Evolutionary conservation across 2,113 vertebrate genomes (phyloP).

Genomic region (Gobius niger): DNA sequence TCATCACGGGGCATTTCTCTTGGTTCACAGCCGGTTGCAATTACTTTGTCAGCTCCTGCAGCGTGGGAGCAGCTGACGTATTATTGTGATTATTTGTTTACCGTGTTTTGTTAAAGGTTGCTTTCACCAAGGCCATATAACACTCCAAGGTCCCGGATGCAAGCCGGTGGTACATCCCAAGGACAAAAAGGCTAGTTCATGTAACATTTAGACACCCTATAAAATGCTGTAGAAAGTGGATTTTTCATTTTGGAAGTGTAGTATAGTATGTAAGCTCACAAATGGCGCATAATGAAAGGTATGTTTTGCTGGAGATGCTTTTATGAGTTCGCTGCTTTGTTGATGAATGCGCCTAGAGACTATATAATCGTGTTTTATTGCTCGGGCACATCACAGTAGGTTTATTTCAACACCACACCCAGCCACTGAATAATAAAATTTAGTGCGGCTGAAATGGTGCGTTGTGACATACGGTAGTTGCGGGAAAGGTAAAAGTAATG

Average conservation of each 20-base stretch:
- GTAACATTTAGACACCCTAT: neutral
- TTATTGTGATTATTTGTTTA: constrained; percentile 58
- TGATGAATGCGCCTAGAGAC: constrained; percentile 1
- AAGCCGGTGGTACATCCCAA: neutral
- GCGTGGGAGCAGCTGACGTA: constrained; percentile 46
- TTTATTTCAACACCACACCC: constrained; percentile 5
- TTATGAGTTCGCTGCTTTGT: neutral
- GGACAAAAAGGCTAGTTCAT: constrained; percentile 14
- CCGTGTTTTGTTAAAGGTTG: constrained; percentile 32
- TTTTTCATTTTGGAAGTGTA: neutral
- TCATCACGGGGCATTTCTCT: constrained; percentile 2
- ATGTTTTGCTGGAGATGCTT: neutral
- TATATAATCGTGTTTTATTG: neutral
- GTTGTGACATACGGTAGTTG: neutral
- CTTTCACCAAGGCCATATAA: constrained; percentile 31
- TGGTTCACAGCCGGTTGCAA: constrained; percentile 35
- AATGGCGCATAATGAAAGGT: neutral
- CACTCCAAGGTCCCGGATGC: constrained; percentile 26
- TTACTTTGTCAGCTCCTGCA: constrained; percentile 45
- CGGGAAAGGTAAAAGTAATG: neutral
- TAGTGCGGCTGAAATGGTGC: neutral
- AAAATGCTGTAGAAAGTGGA: neutral
- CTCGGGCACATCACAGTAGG: neutral
- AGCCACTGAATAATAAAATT: neutral
- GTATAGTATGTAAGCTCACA: neutral